Base-by-base conservation (phyloP, 1,140 invertebrate genomes). In the Papilio aristodemus region DNA sequence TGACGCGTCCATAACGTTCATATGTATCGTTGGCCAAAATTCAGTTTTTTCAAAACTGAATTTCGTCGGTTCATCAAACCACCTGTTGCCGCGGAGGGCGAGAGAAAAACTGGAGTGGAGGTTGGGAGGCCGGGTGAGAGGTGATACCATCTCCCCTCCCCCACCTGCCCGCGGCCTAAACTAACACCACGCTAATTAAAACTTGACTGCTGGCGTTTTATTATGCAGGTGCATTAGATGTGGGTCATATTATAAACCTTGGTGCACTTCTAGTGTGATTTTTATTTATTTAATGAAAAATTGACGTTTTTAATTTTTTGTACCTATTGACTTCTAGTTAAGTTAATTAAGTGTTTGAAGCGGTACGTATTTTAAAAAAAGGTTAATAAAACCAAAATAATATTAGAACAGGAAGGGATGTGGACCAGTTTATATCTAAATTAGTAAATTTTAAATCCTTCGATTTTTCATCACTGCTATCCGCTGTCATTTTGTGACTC, bases 131-230 rank as follows among this genome's bases (percentile, higher is more conserved):
- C 62, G 76, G 72, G 57, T 50, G 67, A 71, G 74, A 69, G 70
- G 69, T 39, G 43, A 71, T n/a, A n/a, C n/a, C n/a, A n/a, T n/a
- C n/a, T n/a, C n/a, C n/a, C 69, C 22, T 63, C 54, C 63, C 67
- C 46, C 25, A 70, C 71, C 59, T 57, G 64, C 71, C 43, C 66
- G 58, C 66, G 54, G 50, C 22, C 62, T 7, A 46, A 66, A 46
- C 63, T 66, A 74, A 79, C 76, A 77, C 73, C 76, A 71, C 70
- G 80, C 79, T 84, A 88, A 88, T 86, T 88, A 85, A 86, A 86
- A 86, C 60, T 74, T 82, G 74, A 80, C 79, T 83, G 72, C 72
- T 80, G 79, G 79, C 80, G 75, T 78, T 81, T 79, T 74, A 74
- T 81, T 75, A 74, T 79, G 74, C 76, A 62, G 68, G 66, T 75